Evolutionary conservation across 2,797 vertebrate species (phyloP).

Genomic region (Fistularia tabacaria): DNA sequence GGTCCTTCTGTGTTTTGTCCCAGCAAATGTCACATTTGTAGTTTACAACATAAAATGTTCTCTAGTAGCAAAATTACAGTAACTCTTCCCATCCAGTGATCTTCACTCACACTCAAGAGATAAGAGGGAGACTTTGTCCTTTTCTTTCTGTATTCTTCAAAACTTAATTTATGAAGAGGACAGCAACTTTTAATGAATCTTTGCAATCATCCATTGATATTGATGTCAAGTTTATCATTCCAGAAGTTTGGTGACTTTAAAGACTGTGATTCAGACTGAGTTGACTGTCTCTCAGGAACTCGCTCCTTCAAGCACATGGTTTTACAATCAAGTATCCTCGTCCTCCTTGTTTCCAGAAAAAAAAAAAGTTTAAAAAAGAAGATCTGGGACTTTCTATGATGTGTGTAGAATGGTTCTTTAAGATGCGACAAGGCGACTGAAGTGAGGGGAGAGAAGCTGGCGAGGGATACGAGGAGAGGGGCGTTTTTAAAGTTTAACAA

Average conservation of each 20-base stretch:
- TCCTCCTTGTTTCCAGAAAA: constrained; percentile 43
- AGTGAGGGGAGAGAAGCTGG: constrained; percentile 29
- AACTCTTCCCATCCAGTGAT: constrained; percentile 25
- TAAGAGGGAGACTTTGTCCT: constrained; percentile 21
- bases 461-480: constrained; percentile 5
- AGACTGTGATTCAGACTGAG: constrained; percentile 31
- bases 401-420: constrained; percentile 37
- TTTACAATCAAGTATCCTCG: constrained; percentile 59
- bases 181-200: constrained; percentile 16
- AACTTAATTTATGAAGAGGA: constrained; percentile 24
- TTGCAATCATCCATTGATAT: constrained; percentile 21
- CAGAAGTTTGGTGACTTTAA: constrained; percentile 32
- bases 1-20: constrained; percentile 47
- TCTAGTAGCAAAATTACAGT: constrained; percentile 41
- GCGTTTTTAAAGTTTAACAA: constrained; percentile 48
- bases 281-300: constrained; percentile 24
- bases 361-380: constrained; percentile 11
- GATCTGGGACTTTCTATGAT: constrained; percentile 24
- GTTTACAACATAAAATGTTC: constrained; percentile 46
- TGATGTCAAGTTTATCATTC: constrained; percentile 41
- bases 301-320: constrained; percentile 36
- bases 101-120: constrained; percentile 19
- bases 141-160: constrained; percentile 15
- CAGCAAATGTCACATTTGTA: constrained; percentile 44
- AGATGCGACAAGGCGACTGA: constrained; percentile 44